These are phyloP conservation scores for Misgurnus mizolepis DNA, from an alignment of 2,113 vertebrate genomes.

Conservation along the genomic window DNA sequence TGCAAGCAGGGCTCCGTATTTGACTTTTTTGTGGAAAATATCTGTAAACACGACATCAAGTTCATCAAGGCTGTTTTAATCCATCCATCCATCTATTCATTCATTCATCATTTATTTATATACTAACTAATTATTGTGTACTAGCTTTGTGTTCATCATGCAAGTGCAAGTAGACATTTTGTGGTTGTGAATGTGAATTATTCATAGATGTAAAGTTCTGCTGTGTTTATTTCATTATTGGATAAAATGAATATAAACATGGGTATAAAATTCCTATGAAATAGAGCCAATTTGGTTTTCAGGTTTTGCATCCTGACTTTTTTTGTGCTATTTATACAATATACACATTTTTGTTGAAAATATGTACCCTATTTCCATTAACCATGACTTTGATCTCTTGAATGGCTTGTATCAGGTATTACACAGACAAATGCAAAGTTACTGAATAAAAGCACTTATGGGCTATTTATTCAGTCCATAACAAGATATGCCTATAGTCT, in stretches of 20 bases:
- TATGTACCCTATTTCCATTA: not conserved
- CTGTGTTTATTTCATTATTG: not conserved
- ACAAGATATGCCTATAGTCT: not conserved
- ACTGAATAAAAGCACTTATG: constrained; percentile 20
- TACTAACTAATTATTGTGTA: not conserved
- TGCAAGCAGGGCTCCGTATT: constrained; percentile 18
- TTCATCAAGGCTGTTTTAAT: constrained; percentile 23
- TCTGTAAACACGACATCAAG: not conserved
- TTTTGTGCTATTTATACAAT: no score
- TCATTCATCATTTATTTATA: constrained; percentile 5
- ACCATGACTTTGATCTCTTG: not conserved
- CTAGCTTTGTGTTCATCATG: not conserved
- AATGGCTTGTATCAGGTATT: constrained; percentile 3
- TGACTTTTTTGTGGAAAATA: constrained; percentile 10
- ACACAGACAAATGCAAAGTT: not conserved
- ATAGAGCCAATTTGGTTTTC: not conserved
- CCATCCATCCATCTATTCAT: not conserved
- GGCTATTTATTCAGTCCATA: constrained; percentile 30
- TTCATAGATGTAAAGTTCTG: not conserved
- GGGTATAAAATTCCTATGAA: not conserved
- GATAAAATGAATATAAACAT: not conserved
- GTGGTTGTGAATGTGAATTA: constrained; percentile 1
- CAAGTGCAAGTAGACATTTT: not conserved
- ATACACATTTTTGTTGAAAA: not conserved
- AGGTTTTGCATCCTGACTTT: not conserved